phyloP scores from a whole-genome alignment of 2,888 invertebrate genomes.

The Hemithea aestivaria region DNA sequence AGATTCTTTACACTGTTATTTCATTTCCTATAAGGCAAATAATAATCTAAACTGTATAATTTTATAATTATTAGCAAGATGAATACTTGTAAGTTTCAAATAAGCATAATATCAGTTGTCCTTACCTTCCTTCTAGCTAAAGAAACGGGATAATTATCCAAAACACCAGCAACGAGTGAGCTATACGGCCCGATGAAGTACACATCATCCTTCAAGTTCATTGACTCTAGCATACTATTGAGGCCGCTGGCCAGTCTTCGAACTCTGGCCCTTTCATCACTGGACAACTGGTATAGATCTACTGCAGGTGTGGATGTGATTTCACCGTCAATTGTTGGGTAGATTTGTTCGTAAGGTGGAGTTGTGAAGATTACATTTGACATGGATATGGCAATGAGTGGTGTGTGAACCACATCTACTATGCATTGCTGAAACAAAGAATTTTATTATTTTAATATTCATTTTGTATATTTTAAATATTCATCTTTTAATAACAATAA shows the following conservation, averaged over 20 bases:
- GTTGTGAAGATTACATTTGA: slow-evolving; percentile 81
- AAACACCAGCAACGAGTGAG: slow-evolving; percentile 77
- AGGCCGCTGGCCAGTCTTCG: slow-evolving; percentile 70
- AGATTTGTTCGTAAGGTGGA: slow-evolving; percentile 79
- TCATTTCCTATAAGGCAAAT: too few species aligned
- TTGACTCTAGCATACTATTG: slow-evolving; percentile 75
- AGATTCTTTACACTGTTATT: too few species aligned
- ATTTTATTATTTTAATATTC: too few species aligned
- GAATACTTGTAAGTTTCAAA: too few species aligned
- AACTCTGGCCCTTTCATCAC: slow-evolving; percentile 58
- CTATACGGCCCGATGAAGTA: slow-evolving; percentile 82
- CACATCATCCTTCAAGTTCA: slow-evolving; percentile 82
- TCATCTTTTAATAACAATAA: too few species aligned
- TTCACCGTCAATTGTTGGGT: slow-evolving; percentile 70
- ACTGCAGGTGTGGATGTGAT: slow-evolving; percentile 48
- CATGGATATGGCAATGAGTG: slow-evolving; percentile 79
- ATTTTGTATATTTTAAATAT: too few species aligned
- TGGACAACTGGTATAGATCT: slow-evolving; percentile 57
- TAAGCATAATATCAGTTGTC: too few species aligned
- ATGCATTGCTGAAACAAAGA: slow-evolving; percentile 75
- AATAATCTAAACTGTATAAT: too few species aligned
- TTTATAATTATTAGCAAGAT: too few species aligned
- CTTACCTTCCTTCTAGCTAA: slow-evolving; percentile 76
- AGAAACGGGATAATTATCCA: slow-evolving; percentile 78
- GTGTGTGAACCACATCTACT: slow-evolving; percentile 80